Base-by-base conservation (phyloP, 2,888 invertebrate species). In the Spodoptera littoralis region DNA sequence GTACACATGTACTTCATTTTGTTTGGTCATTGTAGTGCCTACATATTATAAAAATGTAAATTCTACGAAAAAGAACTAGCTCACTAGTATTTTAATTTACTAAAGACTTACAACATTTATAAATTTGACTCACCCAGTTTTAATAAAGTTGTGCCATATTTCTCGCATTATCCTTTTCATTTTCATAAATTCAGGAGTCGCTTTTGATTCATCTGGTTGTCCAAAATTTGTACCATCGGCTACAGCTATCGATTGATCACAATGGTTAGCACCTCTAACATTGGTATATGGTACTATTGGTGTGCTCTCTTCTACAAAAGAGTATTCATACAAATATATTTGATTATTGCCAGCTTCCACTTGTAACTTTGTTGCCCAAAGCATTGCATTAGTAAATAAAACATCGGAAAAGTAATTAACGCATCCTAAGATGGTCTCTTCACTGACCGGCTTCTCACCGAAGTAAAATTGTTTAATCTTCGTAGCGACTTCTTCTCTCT, bases 361-460 rank as follows among this genome's bases (percentile, higher is more conserved):
- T 24, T 87, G 84, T 9, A 86, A 49, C 11, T 82, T 80, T 0
- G 83, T 70, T 0, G 87, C 76, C 61, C 81, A 66, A 4, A 88
- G 49, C 11, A 78, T 79, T 1, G 86, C 68, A 62, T 82, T 82
- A 0, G 71, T 66, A 58, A 90, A 87, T 12, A 70, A 24, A 0
- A 81, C 56, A 94, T 96, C 94, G 3, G 86, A 73, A 48, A 84
- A 88, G 50, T 79, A 91, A 61, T 90, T 75, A 0, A 90, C 70
- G 48, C 78, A 91, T 3, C 56, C 56, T n/a, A 85, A 65, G 56
- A 88, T 64, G 36, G 73, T 84, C 0, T 82, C 72, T 5, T 80
- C 73, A 1, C 52, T 72, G 0, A 90, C 65, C 0, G 77, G 62
- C 27, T 85, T 66, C 1, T 83, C 65, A 4, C 85, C 88, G 71